phyloP scores from a whole-genome alignment of 2,113 vertebrate species.

The Lophochroa leadbeateri region DNA sequence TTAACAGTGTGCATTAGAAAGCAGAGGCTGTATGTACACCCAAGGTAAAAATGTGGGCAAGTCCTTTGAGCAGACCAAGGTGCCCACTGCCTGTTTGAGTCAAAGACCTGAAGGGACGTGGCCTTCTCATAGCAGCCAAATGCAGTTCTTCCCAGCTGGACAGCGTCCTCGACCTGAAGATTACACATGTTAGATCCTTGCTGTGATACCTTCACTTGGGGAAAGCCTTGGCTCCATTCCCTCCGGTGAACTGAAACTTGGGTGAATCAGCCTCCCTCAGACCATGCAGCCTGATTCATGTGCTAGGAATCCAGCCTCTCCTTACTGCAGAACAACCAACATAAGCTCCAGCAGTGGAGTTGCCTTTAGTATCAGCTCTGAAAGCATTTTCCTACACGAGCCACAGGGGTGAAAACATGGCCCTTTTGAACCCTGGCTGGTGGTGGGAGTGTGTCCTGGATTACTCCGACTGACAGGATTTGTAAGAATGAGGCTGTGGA shows the following conservation, averaged over 20 bases:
- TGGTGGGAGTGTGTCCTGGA: neutral
- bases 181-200: neutral
- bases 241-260: neutral
- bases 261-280: slow-evolving; percentile 32
- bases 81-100: neutral
- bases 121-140: neutral
- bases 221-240: neutral
- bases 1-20: neutral
- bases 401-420: neutral
- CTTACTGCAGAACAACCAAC: neutral
- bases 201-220: neutral
- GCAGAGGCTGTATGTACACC: neutral
- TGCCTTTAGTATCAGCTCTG: neutral
- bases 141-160: neutral
- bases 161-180: neutral
- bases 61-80: neutral
- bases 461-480: neutral
- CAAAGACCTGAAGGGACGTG: neutral
- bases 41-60: neutral
- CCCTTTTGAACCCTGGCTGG: neutral
- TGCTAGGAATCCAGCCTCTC: slow-evolving; percentile 15
- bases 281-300: neutral
- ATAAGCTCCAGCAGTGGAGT: neutral
- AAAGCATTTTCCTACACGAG: neutral
- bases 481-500: neutral